A percentile compares a stretch with the other conserved stretches of the same genome.
Conservation (phyloP, 2,113 vertebrate species). For the Cervus canadensis region DNA sequence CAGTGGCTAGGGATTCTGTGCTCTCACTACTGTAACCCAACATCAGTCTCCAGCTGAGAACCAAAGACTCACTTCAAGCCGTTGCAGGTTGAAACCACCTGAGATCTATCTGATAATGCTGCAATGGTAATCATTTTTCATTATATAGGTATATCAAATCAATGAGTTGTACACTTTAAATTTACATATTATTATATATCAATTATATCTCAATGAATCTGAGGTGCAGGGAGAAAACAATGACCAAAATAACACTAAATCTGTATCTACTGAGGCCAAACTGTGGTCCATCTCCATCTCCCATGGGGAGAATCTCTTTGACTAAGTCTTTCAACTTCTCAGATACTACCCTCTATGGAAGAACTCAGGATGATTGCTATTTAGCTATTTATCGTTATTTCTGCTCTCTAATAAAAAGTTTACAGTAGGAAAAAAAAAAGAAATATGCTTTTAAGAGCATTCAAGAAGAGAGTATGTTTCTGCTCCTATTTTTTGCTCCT, state of each 20-base stretch:
- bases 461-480: not conserved
- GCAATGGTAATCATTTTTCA: not conserved
- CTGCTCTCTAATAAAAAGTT: not conserved
- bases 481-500: not conserved
- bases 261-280: not conserved
- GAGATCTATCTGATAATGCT: not conserved
- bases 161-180: not conserved
- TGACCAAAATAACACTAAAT: not conserved
- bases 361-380: not conserved
- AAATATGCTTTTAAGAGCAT: not conserved
- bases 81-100: not conserved
- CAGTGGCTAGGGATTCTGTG: not conserved
- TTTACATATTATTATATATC: not conserved
- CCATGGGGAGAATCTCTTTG: not conserved
- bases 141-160: not conserved
- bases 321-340: not conserved
- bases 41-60: not conserved
- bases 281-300: not conserved
- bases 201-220: not conserved
- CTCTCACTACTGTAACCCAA: not conserved
- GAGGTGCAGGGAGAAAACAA: not conserved
- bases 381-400: constrained; percentile 19
- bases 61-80: not conserved
- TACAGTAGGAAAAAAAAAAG: not conserved
- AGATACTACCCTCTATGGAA: not conserved